Evolutionary conservation across 2,113 vertebrate species (phyloP).

Genomic region (Zonotrichia leucophrys): DNA sequence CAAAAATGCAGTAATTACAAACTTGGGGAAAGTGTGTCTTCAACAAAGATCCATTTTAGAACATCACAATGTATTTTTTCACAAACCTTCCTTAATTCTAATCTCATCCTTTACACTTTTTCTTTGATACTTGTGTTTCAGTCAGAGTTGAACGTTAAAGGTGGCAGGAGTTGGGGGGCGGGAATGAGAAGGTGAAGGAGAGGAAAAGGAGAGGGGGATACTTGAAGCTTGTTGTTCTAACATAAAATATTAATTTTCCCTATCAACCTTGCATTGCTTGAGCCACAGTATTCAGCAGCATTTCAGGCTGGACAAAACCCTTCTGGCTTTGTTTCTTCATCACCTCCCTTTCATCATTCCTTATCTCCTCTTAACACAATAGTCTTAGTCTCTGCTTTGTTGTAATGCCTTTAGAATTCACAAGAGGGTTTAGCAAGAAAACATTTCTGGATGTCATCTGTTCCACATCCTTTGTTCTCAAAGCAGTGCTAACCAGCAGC

Average conservation of each 20-base stretch:
- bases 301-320: neutral
- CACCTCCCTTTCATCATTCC: neutral
- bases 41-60: neutral
- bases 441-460: neutral
- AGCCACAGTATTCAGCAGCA: neutral
- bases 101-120: neutral
- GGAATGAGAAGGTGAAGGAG: neutral
- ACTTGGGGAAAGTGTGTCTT: neutral
- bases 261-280: neutral
- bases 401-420: neutral
- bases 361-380: neutral
- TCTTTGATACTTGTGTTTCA: neutral
- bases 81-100: neutral
- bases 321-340: neutral
- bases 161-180: rapidly evolving
- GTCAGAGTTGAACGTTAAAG: neutral
- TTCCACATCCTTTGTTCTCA: neutral
- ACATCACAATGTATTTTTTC: neutral
- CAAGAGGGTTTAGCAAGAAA: neutral
- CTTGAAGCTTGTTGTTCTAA: neutral
- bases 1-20: neutral
- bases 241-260: neutral
- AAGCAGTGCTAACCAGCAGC: neutral
- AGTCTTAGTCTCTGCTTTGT: neutral
- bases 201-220: neutral